Evolutionary conservation across 2,797 vertebrate species (phyloP).

Genomic region (Martes flavigula): DNA sequence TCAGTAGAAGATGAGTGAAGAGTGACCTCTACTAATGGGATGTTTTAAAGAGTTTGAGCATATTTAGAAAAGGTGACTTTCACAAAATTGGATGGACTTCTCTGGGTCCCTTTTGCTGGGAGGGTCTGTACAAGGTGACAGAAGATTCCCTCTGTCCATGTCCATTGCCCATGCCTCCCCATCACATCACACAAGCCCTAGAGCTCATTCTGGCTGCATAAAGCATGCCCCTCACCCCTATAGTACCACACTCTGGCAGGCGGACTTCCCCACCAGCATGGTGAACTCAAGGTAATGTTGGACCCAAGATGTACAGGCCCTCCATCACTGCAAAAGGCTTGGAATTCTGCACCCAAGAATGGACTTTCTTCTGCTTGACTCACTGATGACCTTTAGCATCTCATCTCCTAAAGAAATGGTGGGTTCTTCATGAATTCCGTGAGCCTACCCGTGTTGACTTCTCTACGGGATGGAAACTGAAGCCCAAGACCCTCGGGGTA

Average conservation of each 20-base stretch:
- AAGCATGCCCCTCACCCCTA: neutral
- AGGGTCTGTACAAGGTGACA: neutral
- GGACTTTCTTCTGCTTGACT: neutral
- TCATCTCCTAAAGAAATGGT: neutral
- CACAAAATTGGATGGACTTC: neutral
- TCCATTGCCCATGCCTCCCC: neutral
- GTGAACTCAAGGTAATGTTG: neutral
- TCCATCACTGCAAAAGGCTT: neutral
- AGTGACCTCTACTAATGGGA: neutral
- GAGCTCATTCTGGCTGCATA: neutral
- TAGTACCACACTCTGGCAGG: neutral
- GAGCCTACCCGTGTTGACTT: neutral
- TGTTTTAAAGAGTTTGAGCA: neutral
- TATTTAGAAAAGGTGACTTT: neutral
- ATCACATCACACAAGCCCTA: neutral
- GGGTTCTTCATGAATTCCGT: no score
- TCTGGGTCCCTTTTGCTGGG: neutral
- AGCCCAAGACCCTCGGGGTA: no score
- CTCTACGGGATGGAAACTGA: neutral
- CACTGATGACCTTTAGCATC: neutral
- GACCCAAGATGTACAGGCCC: neutral
- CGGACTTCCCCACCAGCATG: accelerated
- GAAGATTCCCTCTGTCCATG: neutral
- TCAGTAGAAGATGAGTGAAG: neutral
- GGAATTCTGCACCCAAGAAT: neutral